These are phyloP conservation scores for Callionymus lyra DNA, from an alignment of 2,113 vertebrate genomes.

Conservation along the genomic window DNA sequence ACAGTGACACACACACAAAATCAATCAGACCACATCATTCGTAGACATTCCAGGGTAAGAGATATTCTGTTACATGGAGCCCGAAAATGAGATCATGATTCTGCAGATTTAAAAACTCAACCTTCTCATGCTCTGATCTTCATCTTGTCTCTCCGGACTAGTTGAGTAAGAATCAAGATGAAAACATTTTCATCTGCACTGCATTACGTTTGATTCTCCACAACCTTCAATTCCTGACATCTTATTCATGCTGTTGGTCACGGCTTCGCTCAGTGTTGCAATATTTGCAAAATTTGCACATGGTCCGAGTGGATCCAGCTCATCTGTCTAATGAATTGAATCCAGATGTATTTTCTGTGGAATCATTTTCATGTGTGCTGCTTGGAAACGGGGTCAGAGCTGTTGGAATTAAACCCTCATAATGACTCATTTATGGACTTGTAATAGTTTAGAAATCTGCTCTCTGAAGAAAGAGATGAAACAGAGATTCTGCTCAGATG, in stretches of 20 bases:
- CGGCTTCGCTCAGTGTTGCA: conserved; percentile 40
- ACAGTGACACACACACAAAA: conserved; percentile 9
- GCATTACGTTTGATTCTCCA: conserved; percentile 39
- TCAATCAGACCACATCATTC: conserved; percentile 32
- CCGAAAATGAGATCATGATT: conserved; percentile 50
- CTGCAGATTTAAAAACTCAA: conserved; percentile 22
- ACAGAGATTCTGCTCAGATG: too few species aligned
- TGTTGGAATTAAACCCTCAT: too few species aligned
- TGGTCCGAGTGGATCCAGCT: conserved; percentile 30
- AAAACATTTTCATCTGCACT: conserved; percentile 42
- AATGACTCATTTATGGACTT: too few species aligned
- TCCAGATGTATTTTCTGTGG: conserved; percentile 43
- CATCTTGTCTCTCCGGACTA: neutral
- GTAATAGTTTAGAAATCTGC: too few species aligned
- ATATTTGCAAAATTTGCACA: conserved; percentile 25
- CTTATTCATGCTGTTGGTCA: conserved; percentile 40
- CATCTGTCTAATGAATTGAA: conserved; percentile 43
- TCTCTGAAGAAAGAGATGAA: too few species aligned
- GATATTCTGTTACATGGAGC: conserved; percentile 54
- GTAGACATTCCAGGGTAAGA: conserved; percentile 46
- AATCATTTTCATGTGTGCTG: conserved; percentile 34
- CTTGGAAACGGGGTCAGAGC: conserved; percentile 12
- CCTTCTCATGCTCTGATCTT: conserved; percentile 9
- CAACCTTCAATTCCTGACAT: conserved; percentile 32
- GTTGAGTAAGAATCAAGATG: conserved; percentile 9